Base-by-base conservation (phyloP, 2,113 vertebrate species). In the Hydropotes inermis region DNA sequence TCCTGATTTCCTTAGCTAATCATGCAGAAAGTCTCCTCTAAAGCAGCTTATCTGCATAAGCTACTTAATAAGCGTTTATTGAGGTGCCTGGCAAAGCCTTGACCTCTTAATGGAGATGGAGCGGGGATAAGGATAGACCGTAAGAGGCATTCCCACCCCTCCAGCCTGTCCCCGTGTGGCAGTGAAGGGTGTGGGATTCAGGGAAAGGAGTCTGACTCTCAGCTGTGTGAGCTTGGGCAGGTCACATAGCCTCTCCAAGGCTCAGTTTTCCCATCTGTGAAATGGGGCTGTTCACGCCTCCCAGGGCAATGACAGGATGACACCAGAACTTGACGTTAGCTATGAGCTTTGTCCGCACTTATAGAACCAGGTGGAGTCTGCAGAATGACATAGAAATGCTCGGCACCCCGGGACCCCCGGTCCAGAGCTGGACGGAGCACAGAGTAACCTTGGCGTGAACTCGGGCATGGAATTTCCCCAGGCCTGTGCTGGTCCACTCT, bases 341-440 rank as follows among this genome's bases (percentile, higher is more conserved):
- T 54, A 2, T 21, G 57, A 36, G 27, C 19, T 30, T 27, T 61
- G 54, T 76, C 47, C 16, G 3, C 50, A 36, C 8, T 15, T 25
- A 6, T 0, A 10, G 64, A 74, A 5, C 28, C 28, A 36, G 23
- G 54, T 2, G 14, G 67, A 11, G 3, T 5, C 45, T 1, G 21
- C 39, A 30, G 33, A 13, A 5, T 4, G 28, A 23, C 1, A 10
- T 33, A 30, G 19, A 27, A 5, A 2, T 12, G 28, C 21, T 5
- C 0, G 12, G 84, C 7, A 36, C 28, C 78, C 86, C 0, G 7
- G 47, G 78, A 78, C 82, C 58, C 91, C 90, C 0, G 3, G 47
- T n/a, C 70, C 0, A 0, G 85, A 57, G 28, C 39, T 5, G 25
- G 36, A 50, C 1, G 0, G 54, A 5, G 60, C 13, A 0, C 30